Evolutionary conservation across 2,888 invertebrate genomes (phyloP).

Genomic region (Mesoligia furuncula): DNA sequence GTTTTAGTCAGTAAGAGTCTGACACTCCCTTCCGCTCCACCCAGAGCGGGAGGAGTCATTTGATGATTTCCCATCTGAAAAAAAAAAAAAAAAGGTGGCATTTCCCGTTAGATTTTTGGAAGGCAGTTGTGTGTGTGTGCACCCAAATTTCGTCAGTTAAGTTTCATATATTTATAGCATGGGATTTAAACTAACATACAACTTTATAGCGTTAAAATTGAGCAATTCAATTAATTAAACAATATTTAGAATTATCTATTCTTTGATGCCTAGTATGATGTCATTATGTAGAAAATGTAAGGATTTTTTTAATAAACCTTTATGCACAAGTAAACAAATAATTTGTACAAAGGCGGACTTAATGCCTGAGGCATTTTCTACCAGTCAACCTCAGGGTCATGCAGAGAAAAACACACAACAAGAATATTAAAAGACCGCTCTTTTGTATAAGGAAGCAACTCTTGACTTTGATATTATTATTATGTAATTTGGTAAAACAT

Average conservation of each 20-base stretch:
- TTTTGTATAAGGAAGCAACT: constrained; percentile 1
- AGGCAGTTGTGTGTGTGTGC: background rate
- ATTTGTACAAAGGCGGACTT: background rate
- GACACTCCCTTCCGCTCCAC: no score
- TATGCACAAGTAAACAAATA: background rate
- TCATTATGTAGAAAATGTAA: background rate
- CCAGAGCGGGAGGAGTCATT: no score
- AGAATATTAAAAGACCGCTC: background rate
- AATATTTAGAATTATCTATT: no score
- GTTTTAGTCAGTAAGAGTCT: no score
- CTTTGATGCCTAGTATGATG: background rate
- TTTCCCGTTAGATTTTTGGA: background rate
- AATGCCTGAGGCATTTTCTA: background rate
- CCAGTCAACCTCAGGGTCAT: background rate
- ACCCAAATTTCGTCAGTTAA: background rate
- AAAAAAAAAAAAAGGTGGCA: no score
- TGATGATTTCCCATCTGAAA: no score
- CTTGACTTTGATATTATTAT: constrained; percentile 16
- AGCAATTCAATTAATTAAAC: background rate
- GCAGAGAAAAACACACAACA: background rate
- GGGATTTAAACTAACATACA: background rate
- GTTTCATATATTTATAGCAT: background rate
- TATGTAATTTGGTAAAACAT: constrained; percentile 6
- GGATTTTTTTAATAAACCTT: background rate
- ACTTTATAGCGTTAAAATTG: background rate